Conservation (phyloP, 2,113 vertebrate genomes). For the Malurus elegans region DNA sequence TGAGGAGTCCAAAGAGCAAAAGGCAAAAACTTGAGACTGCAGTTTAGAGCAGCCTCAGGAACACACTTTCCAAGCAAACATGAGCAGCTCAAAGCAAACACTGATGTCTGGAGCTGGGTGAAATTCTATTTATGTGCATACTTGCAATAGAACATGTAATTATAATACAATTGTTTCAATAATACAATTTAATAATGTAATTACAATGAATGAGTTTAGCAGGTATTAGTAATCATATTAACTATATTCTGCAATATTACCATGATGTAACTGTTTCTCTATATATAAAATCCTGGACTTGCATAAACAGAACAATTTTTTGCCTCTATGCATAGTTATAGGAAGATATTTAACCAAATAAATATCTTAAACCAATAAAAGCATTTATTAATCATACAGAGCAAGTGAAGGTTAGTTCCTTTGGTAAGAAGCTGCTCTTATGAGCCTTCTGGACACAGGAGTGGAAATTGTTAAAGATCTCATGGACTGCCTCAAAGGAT, state of each 20-base stretch:
- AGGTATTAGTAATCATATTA: not conserved
- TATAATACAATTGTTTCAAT: not conserved
- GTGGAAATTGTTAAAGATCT: not conserved
- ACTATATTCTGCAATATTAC: not conserved
- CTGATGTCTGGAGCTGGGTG: not conserved
- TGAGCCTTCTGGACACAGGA: not conserved
- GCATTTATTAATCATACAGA: not conserved
- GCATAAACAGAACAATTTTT: not conserved
- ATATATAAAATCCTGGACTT: not conserved
- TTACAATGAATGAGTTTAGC: not conserved
- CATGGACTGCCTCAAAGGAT: not conserved
- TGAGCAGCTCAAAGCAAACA: not conserved
- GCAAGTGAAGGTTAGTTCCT: not conserved
- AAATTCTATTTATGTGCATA: not conserved
- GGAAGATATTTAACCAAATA: not conserved
- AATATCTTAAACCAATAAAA: not conserved
- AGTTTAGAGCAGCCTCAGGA: not conserved
- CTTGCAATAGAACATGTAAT: not conserved
- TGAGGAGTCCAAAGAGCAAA: not conserved
- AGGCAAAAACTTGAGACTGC: not conserved
- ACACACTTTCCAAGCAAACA: not conserved
- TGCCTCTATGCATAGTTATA: not conserved
- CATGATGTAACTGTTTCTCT: not conserved
- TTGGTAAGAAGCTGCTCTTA: not conserved
- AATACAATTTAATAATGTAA: not conserved